Evolutionary conservation across 1,140 invertebrate genomes (phyloP), one percentile per base, ranked within the genome.

Genomic region (Apis cerana): DNA sequence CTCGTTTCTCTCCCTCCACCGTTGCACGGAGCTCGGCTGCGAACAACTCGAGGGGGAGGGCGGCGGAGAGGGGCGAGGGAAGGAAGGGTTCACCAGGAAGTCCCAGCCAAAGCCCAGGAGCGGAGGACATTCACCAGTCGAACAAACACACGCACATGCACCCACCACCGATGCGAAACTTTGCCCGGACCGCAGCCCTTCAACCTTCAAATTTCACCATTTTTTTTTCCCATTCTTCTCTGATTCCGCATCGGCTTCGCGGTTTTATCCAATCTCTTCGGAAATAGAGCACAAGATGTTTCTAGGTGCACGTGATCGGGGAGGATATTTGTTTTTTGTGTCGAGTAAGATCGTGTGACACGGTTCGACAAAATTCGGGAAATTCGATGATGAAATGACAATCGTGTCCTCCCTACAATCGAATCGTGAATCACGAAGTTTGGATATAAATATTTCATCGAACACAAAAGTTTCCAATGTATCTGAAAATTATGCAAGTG

Each of bases 71-170:
- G 62, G 75, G 52, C n/a, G 62, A 17, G 50, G 56, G 71, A 23
- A 54, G 61, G 23, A 59, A 68, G 65, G 72, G 56, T 88, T 80
- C 77, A 70, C 76, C 84, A 82, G 84, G 77, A 82, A 85, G 81
- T 81, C 84, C 88, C 87, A 82, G 84, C 74, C 74, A 88, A 80
- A 83, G 77, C 88, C 84, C 78, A 85, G 88, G 76, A 83, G 85
- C 75, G 64, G 86, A 89, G 85, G 75, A 84, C 87, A 84, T 84
- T 88, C 86, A 85, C 83, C 86, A 76, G 83, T 69, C 75, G 75
- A 64, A 54, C 79, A 68, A 82, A 85, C 72, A 75, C 85, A 56
- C 43, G 58, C 17, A 72, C 50, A 48, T 59, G 58, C 56, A 74
- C 33, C 27, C 21, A 77, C 54, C 61, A 58, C 1, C 33, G n/a